Evolutionary conservation across 2,888 invertebrate species (phyloP), one percentile per base, ranked within the genome.

Genomic region (Drepanosiphum platanoidis): DNA sequence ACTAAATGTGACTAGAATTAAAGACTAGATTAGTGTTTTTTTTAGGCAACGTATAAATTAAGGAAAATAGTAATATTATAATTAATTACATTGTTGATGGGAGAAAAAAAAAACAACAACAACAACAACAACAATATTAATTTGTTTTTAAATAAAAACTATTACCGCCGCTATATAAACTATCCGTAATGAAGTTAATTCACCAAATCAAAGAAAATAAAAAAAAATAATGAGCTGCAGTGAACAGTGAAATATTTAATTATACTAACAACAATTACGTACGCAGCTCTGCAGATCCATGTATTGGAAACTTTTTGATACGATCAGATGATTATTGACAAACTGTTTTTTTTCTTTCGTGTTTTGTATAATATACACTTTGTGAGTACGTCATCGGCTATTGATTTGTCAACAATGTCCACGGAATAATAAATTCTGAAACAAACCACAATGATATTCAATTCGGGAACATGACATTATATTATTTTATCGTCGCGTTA

Each of bases 1-100:
- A 81, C 30, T n/a, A 81, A 70, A 58, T 30, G 30, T 82, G 81
- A 80, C 80, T 80, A 77, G 77, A 77, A 61, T 61, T 64, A 64
- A 64, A 66, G 78, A 80, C 79, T 80, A 82, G 81, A 81, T 81
- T 81, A 81, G 70, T 71, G 22, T 71, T 32, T 30, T 64, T 64
- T 77, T 39, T n/a, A 81, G 30, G 80, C 58, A 71, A 34, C n/a
- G n/a, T 80, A 80, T n/a, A 61, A 72, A 3, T 61, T 82, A 82
- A 82, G 58, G 42, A 61, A 4, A 82, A 36, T 80, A 32, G 1
- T 18, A 32, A 18, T 36, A 71, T 30, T 68, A 70, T 46, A 22
- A 36, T 36, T 46, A 39, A 72, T 30, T 46, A n/a, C n/a, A n/a
- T n/a, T n/a, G n/a, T n/a, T 74, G 8, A 75, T 36, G n/a, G n/a